Base-by-base conservation (phyloP, 2,888 invertebrate species). In the Melanotus villosus region DNA sequence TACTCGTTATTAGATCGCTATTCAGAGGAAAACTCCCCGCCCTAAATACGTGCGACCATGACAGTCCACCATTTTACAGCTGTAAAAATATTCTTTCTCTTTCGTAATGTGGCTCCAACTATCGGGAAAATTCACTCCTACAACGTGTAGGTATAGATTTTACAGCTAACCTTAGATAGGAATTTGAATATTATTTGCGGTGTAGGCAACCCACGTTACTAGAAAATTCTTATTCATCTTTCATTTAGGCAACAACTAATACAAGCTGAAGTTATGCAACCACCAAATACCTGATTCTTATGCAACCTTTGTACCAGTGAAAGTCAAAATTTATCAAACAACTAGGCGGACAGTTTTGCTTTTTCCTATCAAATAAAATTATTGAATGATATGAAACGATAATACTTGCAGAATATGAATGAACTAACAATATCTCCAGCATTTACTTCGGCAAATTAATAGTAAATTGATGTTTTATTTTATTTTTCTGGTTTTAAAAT, bases 21-120 rank as follows among this genome's bases (percentile, higher is more conserved):
- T 72, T 75, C 74, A 73, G 76, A 76, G 74, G 71, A 76, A 80
- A 78, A 76, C 81, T 84, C 84, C 84, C 85, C 81, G 81, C 81
- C 81, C 87, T 85, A 84, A 77, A 86, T 83, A 84, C 82, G 82
- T 82, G 77, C 78, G 77, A 78, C 80, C 79, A 78, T 83, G 82
- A 83, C 83, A 82, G 81, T 76, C 83, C 82, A 82, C 84, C 84
- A 84, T 84, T 83, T 84, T 84, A 80, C 80, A 80, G 80, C 79
- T 79, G 79, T 66, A 70, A 73, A 71, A 71, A 70, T 66, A 32
- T 62, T 65, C 36, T 60, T 10, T 18, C 38, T 47, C 52, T 43
- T 30, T 50, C 57, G 32, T 45, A 45, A n/a, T 9, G 45, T 62
- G 60, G 66, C 65, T 70, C 64, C 75, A 64, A 50, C 75, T 73